Evolutionary conservation across 2,113 vertebrate genomes (phyloP), one percentile per base, ranked within the genome.

Genomic region (Scopus umbretta): DNA sequence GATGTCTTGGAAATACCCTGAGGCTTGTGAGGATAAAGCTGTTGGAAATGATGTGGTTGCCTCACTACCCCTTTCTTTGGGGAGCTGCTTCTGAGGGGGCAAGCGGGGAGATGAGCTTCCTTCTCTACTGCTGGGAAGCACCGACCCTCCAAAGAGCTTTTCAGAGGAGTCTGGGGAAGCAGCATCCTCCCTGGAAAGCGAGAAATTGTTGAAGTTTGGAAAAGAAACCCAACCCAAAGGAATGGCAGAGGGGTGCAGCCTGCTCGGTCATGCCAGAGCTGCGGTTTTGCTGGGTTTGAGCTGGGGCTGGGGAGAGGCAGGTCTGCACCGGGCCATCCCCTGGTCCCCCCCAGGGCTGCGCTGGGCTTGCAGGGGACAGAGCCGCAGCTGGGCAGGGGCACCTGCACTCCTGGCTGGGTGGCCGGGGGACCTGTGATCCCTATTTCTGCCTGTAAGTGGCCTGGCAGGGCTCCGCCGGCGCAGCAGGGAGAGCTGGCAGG

Each of bases 331-430:
- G 50, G 36, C 36, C 5, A 1, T 19, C 22, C 40, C 50, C 70
- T 25, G 13, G 9, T 65, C 6, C 15, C 15, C 29, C 26, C 23
- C 13, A n/a, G 1, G 27, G 38, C 52, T 13, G 5, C 38, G 40
- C 36, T 23, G 50, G 70, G 36, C 14, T 2, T 40, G 49, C 2
- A 7, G 36, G 29, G 2, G 1, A 9, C 22, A 52, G 32, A 66
- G 59, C 71, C 68, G 71, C 32, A 16, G 65, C 34, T 40, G 42
- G 53, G 52, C 34, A 38, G 52, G 42, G 63, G 21, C 21, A 26
- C 63, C 42, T 8, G 1, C 0, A 6, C 63, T 30, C 1, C 2
- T 2, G 13, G 43, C 50, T 5, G 22, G 30, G 20, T 10, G 43
- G 52, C 62, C 4, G 2, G 43, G 15, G 52, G 61, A 7, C 4